Conservation (phyloP, 2,113 vertebrate species). For the Centrocercus urophasianus region DNA sequence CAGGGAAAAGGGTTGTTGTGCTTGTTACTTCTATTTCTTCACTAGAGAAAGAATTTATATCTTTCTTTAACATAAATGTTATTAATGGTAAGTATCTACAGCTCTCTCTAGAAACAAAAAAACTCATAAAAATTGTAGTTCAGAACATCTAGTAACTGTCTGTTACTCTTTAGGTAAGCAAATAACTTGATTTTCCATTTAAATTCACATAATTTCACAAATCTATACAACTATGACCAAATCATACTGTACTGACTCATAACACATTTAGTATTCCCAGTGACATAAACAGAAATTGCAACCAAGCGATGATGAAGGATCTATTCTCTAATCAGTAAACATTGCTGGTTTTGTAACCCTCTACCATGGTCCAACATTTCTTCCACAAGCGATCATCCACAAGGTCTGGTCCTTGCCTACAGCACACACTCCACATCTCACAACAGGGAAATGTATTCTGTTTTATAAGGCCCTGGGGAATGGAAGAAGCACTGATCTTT, state of each 20-base stretch:
- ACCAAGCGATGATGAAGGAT: background rate
- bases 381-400: background rate
- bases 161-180: slow-evolving; percentile 6
- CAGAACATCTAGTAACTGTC: background rate
- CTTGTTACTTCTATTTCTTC: slow-evolving; percentile 32
- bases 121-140: slow-evolving; percentile 27
- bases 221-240: background rate
- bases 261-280: background rate
- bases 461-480: background rate
- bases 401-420: background rate
- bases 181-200: slow-evolving; percentile 11
- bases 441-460: background rate
- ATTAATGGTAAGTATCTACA: slow-evolving; percentile 43
- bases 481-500: background rate
- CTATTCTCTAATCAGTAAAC: background rate
- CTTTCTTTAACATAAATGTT: slow-evolving; percentile 33
- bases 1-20: background rate
- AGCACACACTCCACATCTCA: background rate
- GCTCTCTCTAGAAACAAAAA: slow-evolving; percentile 56
- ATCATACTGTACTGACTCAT: background rate
- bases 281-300: background rate
- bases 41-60: background rate
- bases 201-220: background rate
- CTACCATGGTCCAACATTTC: background rate
- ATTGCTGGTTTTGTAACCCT: background rate